These are phyloP conservation scores for Oreochromis mossambicus DNA, from an alignment of 2,797 vertebrate species.

Conservation along the genomic window DNA sequence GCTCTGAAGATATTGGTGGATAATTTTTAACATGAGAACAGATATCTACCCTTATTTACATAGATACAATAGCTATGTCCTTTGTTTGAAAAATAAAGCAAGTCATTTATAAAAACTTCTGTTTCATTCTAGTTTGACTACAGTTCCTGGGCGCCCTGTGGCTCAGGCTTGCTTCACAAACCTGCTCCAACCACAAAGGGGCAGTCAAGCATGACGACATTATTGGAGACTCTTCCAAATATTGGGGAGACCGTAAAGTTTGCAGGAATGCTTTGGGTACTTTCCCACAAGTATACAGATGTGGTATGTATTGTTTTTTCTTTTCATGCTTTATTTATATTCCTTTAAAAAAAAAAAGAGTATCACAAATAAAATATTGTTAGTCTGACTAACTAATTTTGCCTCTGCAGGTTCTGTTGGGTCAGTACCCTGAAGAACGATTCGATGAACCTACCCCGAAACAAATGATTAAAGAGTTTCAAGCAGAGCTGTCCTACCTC, in stretches of 20 bases:
- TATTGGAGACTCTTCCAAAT: slow-evolving; percentile 74
- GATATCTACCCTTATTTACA: not conserved
- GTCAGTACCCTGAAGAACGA: slow-evolving; percentile 68
- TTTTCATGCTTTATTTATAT: not conserved
- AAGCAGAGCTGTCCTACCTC: slow-evolving; percentile 55
- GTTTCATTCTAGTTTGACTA: slow-evolving; percentile 70
- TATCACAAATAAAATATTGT: not conserved
- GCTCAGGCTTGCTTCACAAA: slow-evolving; percentile 57
- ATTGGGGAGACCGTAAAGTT: slow-evolving; percentile 57
- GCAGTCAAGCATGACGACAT: slow-evolving; percentile 54
- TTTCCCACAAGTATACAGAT: slow-evolving; percentile 64
- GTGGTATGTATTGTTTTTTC: slow-evolving; percentile 47
- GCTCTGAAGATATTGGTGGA: not conserved
- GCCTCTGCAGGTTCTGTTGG: slow-evolving; percentile 61
- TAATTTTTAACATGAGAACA: not conserved
- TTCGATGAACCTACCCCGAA: slow-evolving; percentile 55
- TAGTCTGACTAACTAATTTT: not conserved
- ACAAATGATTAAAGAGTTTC: slow-evolving; percentile 58
- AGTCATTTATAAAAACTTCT: not conserved
- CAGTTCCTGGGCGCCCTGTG: slow-evolving; percentile 70
- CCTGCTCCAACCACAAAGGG: slow-evolving; percentile 76
- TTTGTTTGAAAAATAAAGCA: not conserved
- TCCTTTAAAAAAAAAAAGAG: not conserved
- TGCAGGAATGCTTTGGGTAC: slow-evolving; percentile 36
- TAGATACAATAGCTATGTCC: rapidly evolving